Percentiles rank a stretch among this genome's conserved stretches.
These are phyloP conservation scores for Exocentrus adspersus DNA, from an alignment of 2,888 invertebrate genomes.

Conservation along the genomic window DNA sequence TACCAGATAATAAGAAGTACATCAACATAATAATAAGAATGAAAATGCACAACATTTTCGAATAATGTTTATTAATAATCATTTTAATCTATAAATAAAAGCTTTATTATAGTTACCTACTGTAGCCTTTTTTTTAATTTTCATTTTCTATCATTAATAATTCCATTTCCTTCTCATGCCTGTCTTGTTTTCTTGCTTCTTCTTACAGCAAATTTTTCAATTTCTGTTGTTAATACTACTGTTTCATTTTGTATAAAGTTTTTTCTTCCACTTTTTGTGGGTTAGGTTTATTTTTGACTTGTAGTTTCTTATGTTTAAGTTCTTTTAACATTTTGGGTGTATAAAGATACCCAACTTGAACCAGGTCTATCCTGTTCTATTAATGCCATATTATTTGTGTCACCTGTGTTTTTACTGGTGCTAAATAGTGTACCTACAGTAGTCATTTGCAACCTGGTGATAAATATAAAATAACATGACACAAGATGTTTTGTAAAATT, in stretches of 20 bases:
- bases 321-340: conserved; percentile 1
- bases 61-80: neutral
- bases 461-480: too few species aligned
- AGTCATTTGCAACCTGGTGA: too few species aligned
- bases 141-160: neutral
- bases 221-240: neutral
- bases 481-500: too few species aligned
- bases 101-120: too few species aligned
- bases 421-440: too few species aligned
- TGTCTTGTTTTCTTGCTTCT: neutral
- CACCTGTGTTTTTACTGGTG: too few species aligned
- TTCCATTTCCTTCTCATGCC: neutral
- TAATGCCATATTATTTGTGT: neutral
- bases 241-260: neutral
- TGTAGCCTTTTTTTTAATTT: neutral
- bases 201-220: neutral
- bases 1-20: neutral
- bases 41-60: neutral
- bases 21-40: neutral
- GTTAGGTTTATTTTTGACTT: neutral
- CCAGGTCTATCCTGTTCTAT: neutral
- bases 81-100: neutral
- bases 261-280: conserved; percentile 2
- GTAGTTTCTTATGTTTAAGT: neutral
- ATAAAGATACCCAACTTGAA: neutral